A percentile compares a stretch with the other conserved stretches of the same genome.
phyloP scores from a whole-genome alignment of 2,888 invertebrate species.

The Oligia strigilis region DNA sequence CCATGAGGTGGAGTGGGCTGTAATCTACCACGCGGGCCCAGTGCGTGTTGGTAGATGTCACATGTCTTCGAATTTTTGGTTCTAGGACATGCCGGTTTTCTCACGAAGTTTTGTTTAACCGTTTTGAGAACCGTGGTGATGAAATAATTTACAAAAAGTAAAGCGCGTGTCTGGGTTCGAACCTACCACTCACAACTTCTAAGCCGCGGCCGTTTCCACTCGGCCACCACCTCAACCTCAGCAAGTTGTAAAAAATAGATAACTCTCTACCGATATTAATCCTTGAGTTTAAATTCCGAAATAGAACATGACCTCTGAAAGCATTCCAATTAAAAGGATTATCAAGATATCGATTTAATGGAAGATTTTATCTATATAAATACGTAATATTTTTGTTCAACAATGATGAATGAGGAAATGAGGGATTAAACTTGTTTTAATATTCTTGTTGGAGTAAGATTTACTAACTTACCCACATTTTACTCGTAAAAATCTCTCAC shows the following conservation, averaged over 20 bases:
- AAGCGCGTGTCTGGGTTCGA: too few species aligned
- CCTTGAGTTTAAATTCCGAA: conserved; percentile 3
- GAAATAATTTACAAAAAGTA: too few species aligned
- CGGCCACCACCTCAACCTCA: neutral
- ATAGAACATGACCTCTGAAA: neutral
- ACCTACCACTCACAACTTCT: neutral
- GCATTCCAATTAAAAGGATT: conserved; percentile 6
- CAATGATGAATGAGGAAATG: neutral
- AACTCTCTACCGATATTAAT: neutral
- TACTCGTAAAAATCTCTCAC: too few species aligned
- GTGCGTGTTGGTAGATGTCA: too few species aligned
- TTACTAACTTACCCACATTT: neutral
- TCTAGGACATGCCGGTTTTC: too few species aligned
- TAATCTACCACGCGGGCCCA: too few species aligned
- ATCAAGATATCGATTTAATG: conserved; percentile 16
- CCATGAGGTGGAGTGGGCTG: too few species aligned
- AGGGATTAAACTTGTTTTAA: neutral
- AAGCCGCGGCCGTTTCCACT: neutral
- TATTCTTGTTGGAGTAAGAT: neutral
- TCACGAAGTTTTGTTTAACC: too few species aligned
- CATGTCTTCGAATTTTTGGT: too few species aligned
- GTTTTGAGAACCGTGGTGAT: too few species aligned
- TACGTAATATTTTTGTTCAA: neutral
- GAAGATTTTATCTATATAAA: conserved; percentile 17
- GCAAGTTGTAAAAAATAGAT: neutral